Percentiles rank a stretch among this genome's conserved stretches.
These are phyloP conservation scores for Fregetta grallaria DNA, from an alignment of 2,113 vertebrate species.

Conservation along the genomic window DNA sequence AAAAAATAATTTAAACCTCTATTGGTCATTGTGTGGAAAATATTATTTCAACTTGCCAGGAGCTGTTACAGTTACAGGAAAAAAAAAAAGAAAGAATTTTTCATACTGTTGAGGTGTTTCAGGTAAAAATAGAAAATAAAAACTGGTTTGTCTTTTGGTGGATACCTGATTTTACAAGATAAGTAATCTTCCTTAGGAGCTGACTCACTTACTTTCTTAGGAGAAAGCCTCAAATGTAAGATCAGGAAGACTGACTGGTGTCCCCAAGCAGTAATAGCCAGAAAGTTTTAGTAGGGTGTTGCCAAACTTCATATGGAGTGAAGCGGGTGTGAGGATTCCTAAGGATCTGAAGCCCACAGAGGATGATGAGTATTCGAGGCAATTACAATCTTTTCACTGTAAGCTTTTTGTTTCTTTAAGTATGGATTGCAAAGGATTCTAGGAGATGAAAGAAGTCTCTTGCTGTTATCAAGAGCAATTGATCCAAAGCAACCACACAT, in stretches of 20 bases:
- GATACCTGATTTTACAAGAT: neutral
- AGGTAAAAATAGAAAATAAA: neutral
- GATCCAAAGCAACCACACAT: conserved; percentile 94
- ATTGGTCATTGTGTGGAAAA: neutral
- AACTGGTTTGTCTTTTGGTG: neutral
- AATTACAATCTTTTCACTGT: neutral
- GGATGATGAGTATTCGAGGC: neutral
- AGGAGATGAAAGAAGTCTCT: conserved; percentile 90
- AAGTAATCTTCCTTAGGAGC: neutral
- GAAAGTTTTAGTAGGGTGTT: neutral
- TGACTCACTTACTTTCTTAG: neutral
- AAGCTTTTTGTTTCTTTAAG: conserved; percentile 60
- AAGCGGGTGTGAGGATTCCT: neutral
- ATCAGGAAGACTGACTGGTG: neutral
- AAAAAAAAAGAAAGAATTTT: neutral
- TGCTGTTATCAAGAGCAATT: conserved; percentile 88
- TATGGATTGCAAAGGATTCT: conserved; percentile 94
- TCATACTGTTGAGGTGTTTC: neutral
- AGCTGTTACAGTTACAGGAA: neutral
- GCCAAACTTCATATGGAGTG: neutral
- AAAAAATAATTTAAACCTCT: neutral
- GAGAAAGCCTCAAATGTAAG: neutral
- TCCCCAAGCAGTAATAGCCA: fast-evolving
- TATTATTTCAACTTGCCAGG: neutral
- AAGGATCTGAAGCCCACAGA: neutral